Evolutionary conservation across 2,113 vertebrate genomes (phyloP), one percentile per base, ranked within the genome.

Genomic region (Macrotus californicus): DNA sequence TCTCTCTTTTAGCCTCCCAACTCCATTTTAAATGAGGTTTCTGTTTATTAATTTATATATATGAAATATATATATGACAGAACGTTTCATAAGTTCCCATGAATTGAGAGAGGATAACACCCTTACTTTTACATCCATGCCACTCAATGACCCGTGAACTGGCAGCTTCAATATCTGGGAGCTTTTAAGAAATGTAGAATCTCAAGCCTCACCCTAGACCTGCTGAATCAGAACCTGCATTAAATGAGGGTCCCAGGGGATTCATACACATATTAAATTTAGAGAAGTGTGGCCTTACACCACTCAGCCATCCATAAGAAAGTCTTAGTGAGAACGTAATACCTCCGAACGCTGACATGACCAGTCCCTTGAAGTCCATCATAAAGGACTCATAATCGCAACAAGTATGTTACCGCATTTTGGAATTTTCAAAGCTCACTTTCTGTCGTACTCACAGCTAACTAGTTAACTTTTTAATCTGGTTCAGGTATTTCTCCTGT

Each of bases 391-490:
- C n/a, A 56, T 18, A 61, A 31, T 26, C 86, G 22, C 76, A 91
- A 39, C n/a, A 48, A 43, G 75, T 18, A 36, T 31, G 21, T 15
- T 46, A 14, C 3, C 86, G 61, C 86, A 73, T 18, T 73, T 34
- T 8, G 41, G 12, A 19, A n/a, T 75, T 77, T 84, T 43, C 36
- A 36, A 75, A 85, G 29, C 43, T 79, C 41, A 31, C 52, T 72
- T 76, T 81, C n/a, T 43, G 14, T 70, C 48, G n/a, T 67, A 36
- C n/a, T 77, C 48, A 93, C 7, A 56, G 84, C 61, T 80, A 75
- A 48, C 39, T 21, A 21, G 54, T 83, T 95, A 86, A 94, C 10
- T 95, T 90, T 59, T 84, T 77, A 92, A 84, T 59, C 46, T 64
- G 26, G 26, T n/a, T 89, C 81, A 61, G 41, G 67, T 76, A 52